phyloP scores from a whole-genome alignment of 2,888 invertebrate genomes.

The Metellina segmentata region DNA sequence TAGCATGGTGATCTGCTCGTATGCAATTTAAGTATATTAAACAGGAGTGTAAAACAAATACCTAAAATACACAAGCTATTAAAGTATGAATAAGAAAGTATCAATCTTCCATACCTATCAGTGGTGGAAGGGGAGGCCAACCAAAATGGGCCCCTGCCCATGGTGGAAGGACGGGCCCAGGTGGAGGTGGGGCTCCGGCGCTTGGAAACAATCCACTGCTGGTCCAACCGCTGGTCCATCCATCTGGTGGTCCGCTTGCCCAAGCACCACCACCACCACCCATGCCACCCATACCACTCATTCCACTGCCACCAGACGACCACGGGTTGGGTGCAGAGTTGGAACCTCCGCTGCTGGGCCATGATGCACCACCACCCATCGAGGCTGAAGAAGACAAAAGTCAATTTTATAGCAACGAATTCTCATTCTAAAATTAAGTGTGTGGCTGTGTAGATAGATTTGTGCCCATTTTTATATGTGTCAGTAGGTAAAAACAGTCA shows the following conservation, averaged over 20 bases:
- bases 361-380: conserved; percentile 32
- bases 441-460: no score
- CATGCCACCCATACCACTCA: not conserved
- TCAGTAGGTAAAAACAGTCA: no score
- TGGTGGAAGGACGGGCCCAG: conserved; percentile 35
- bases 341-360: conserved; percentile 41
- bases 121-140: conserved; percentile 65
- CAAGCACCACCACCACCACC: conserved; percentile 77
- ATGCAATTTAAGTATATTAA: no score
- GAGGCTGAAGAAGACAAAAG: not conserved
- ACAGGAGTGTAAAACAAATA: not conserved
- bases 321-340: conserved; percentile 51
- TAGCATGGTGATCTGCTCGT: no score
- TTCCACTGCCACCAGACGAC: conserved; percentile 68
- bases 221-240: conserved; percentile 74
- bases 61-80: not conserved
- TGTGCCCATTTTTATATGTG: no score
- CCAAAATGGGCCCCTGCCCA: conserved; percentile 59
- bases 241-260: conserved; percentile 69
- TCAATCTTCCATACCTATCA: conserved; percentile 44
- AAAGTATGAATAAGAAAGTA: no score
- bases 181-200: conserved; percentile 46
- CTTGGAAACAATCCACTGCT: conserved; percentile 69
- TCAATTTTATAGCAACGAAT: not conserved
- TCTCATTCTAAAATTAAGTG: no score